Base-by-base conservation (phyloP, 2,797 vertebrate species). In the Sciurus carolinensis region DNA sequence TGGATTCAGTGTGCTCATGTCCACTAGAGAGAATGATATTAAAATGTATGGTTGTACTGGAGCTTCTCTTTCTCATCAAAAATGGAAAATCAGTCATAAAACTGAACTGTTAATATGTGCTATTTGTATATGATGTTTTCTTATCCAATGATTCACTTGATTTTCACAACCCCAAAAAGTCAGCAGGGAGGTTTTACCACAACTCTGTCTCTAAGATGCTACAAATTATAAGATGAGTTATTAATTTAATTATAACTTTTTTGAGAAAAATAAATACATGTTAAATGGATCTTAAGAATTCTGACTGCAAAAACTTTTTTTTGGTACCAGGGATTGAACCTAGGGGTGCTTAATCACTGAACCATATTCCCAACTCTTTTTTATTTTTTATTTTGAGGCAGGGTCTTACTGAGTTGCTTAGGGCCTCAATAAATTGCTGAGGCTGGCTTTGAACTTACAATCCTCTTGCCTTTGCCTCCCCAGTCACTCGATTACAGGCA, bases 191-290 rank as follows among this genome's bases (percentile, higher is more conserved):
- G 4, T 66, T 94, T 88, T 71, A 69, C 3, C 10, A 50, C 36
- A 93, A 76, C 26, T 44, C 93, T 87, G 42, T 87, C 44, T 83
- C 5, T 87, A 84, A 50, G 4, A 75, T 87, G 57, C 10, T 17
- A 87, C 52, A 94, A 83, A 87, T 71, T 96, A 67, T 47, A 90
- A 84, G 33, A 91, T 83, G 69, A 93, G 76, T 13, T 73, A 89
- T 17, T 1, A 89, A 81, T 72, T 92, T 92, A 69, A 79, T 87
- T 88, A 14, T 52, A 52, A 96, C 17, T 86, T 67, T 93, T 89
- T 57, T 69, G 18, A 77, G 75, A 82, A 92, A 26, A 89, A 80
- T 81, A 92, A 89, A 50, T 54, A 84, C 24, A 73, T 36, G 2
- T 72, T 90, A 88, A 76, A 26, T 87, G n/a, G 18, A 92, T 75